phyloP scores from a whole-genome alignment of 2,888 invertebrate species.

The Heliconius ismenius region DNA sequence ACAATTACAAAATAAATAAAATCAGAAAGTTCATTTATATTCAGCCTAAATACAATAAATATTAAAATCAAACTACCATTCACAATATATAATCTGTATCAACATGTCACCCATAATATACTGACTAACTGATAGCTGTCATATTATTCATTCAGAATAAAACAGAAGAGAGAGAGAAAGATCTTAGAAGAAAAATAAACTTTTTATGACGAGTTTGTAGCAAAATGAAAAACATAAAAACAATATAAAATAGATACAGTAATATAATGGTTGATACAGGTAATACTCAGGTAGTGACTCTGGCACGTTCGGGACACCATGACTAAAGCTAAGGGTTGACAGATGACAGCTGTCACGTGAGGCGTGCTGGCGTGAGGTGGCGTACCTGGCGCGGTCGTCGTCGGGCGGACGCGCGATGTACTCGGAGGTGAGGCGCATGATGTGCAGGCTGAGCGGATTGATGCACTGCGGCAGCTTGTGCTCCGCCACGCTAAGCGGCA shows the following conservation, averaged over 20 bases:
- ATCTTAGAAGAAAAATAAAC: no score
- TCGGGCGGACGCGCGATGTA: conserved; percentile 86
- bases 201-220: no score
- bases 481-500: conserved; percentile 97
- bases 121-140: no score
- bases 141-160: no score
- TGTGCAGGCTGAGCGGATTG: conserved; percentile 96
- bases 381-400: conserved; percentile 69
- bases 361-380: conserved; percentile 2
- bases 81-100: not conserved
- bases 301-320: no score
- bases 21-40: not conserved
- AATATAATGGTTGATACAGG: no score
- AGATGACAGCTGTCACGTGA: conserved; percentile 12
- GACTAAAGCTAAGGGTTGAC: no score
- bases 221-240: no score
- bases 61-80: not conserved
- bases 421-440: conserved; percentile 95
- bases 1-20: not conserved
- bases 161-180: no score
- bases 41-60: not conserved
- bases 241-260: no score
- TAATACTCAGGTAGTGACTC: no score
- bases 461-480: conserved; percentile 95
- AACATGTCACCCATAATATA: not conserved